A percentile compares a stretch with the other conserved stretches of the same genome.
These are phyloP conservation scores for Drosophila insularis DNA, from an alignment of 1,140 invertebrate species.

Conservation along the genomic window DNA sequence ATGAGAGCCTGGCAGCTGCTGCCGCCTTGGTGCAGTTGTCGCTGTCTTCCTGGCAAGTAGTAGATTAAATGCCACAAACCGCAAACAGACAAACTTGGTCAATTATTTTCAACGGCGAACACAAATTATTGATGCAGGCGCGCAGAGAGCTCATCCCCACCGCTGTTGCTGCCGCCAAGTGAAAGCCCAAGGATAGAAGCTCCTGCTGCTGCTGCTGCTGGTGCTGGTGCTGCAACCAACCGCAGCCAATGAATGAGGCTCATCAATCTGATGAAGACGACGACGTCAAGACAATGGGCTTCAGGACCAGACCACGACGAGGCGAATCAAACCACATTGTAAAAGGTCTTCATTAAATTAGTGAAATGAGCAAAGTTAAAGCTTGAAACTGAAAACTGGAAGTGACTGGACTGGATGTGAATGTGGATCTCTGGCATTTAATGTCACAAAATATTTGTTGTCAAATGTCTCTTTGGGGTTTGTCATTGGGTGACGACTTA, in stretches of 20 bases:
- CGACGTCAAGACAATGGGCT: slow-evolving; percentile 64
- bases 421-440: slow-evolving; percentile 52
- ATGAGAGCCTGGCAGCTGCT: slow-evolving; percentile 33
- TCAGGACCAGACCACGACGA: slow-evolving; percentile 19
- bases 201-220: background rate
- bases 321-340: slow-evolving; percentile 45
- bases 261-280: slow-evolving; percentile 66
- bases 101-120: slow-evolving; percentile 80
- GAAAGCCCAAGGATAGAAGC: slow-evolving; percentile 24
- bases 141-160: background rate
- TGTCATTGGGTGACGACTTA: slow-evolving; percentile 64
- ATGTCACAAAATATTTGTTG: slow-evolving; percentile 79
- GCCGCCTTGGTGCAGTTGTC: slow-evolving; percentile 60
- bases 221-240: slow-evolving; percentile 24
- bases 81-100: slow-evolving; percentile 81
- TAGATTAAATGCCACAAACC: slow-evolving; percentile 79
- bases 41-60: slow-evolving; percentile 66
- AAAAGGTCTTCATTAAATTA: slow-evolving; percentile 80
- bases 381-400: slow-evolving; percentile 2
- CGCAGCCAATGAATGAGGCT: slow-evolving; percentile 41
- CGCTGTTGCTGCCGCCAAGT: background rate
- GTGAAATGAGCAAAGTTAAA: slow-evolving; percentile 70
- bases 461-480: slow-evolving; percentile 63
- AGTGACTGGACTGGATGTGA: background rate
- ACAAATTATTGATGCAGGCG: slow-evolving; percentile 79